Base-by-base conservation (phyloP, 2,113 vertebrate species). In the Lophotis ruficrista region DNA sequence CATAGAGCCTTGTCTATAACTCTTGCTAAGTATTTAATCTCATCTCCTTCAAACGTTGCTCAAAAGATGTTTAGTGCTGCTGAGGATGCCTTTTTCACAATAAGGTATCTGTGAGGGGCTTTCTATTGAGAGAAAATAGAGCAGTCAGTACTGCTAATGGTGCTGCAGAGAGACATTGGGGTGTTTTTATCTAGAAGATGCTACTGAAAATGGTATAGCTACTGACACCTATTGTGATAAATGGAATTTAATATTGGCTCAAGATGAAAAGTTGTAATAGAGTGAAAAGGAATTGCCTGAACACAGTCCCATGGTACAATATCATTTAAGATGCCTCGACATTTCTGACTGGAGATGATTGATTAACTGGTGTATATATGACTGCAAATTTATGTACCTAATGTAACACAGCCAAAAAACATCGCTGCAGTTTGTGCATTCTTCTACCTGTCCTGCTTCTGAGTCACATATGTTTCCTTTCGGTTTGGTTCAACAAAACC, bases 221-320 rank as follows among this genome's bases (percentile, higher is more conserved):
- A 79, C 84, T 96, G 97, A 96, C 94, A 94, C 65, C 91, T 91
- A 84, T 95, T 90, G 87, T 97, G 96, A 96, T 93, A 96, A 97
- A 96, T 96, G 89, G 78, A 76, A 85, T 95, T 94, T 96, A 89
- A 89, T 93, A 95, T 86, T 90, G 94, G 75, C 71, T 92, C 72
- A 66, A 94, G 84, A 96, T 96, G 93, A 78, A 91, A 94, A 92
- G 77, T 92, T 96, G 57, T 96, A 96, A 94, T 27, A 94, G 70
- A 96, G 77, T 91, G 56, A 89, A 94, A 92, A 97, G n/a, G 66
- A 94, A 96, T 96, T 91, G 77, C 78, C 68, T 95, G 89, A 93
- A 83, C 70, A 86, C 22, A 72, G 70, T 41, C 78, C 73, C 69
- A 21, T 69, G 69, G 27, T 82, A 82, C 62, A 91, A 12, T 90